Percentiles rank a stretch among this genome's conserved stretches.
phyloP scores from a whole-genome alignment of 2,797 vertebrate genomes.

The Telmatherina bonti region DNA sequence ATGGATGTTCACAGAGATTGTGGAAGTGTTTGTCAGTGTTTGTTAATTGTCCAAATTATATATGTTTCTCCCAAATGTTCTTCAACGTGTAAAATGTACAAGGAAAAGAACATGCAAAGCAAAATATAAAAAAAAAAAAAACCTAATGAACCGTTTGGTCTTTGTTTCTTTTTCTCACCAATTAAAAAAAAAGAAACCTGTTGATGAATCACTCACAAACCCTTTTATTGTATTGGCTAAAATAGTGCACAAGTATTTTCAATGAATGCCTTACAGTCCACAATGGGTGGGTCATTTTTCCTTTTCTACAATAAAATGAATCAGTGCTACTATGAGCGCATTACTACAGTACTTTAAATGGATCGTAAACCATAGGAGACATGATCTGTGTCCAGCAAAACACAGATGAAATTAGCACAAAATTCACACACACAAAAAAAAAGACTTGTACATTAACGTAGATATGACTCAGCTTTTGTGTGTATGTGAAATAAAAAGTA shows the following conservation, averaged over 20 bases:
- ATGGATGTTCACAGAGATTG: slow-evolving; percentile 29
- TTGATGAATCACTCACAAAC: slow-evolving; percentile 21
- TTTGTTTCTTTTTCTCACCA: slow-evolving; percentile 24
- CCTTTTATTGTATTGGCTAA: slow-evolving; percentile 57
- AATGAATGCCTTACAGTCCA: slow-evolving; percentile 38
- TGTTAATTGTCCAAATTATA: slow-evolving; percentile 62
- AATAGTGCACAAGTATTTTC: slow-evolving; percentile 50
- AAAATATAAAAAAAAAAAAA: slow-evolving; percentile 60
- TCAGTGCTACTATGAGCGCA: slow-evolving; percentile 59
- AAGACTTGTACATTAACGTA: slow-evolving; percentile 59
- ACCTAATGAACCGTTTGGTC: slow-evolving; percentile 24
- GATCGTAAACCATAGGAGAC: slow-evolving; percentile 54
- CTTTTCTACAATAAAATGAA: slow-evolving; percentile 44
- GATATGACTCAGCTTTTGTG: slow-evolving; percentile 50
- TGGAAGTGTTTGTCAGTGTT: slow-evolving; percentile 58
- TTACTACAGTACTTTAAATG: slow-evolving; percentile 64
- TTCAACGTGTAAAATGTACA: slow-evolving; percentile 70
- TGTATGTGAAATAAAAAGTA: slow-evolving; percentile 20
- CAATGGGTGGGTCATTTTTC: slow-evolving; percentile 41
- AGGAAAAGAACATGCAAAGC: slow-evolving; percentile 72
- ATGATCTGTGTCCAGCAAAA: slow-evolving; percentile 63
- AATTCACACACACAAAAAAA: slow-evolving; percentile 58
- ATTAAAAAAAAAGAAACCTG: slow-evolving; percentile 16
- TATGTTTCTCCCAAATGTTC: slow-evolving; percentile 62
- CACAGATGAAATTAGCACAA: slow-evolving; percentile 37